Evolutionary conservation across 2,888 invertebrate genomes (phyloP), one percentile per base, ranked within the genome.

Genomic region (Drosophila birchii): DNA sequence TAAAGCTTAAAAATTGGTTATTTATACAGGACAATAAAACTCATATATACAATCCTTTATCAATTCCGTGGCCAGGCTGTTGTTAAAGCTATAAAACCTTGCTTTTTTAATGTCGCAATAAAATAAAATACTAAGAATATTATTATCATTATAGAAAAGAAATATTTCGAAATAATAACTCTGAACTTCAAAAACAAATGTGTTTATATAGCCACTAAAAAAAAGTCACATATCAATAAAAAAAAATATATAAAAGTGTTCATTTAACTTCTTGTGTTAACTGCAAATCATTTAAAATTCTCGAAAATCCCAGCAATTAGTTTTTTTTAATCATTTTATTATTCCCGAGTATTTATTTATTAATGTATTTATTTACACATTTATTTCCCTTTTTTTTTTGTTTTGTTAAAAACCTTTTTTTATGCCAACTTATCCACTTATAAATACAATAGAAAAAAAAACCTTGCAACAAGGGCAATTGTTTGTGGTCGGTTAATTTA

Each of bases 401-500:
- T 29, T 18, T 16, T 8, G 14, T 16, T 6, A 1, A 26, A 38
- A 23, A 14, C 8, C 20, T 1, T 8, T 55, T 68, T 32, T 39
- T 38, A 20, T 47, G n/a, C 18, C 11, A 32, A 43, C 32, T 68
- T 55, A 56, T 38, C 16, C 51, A 36, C 49, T 51, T 49, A 55
- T 41, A 29, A 67, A 55, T 68, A 34, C 49, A 36, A 36, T 45
- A 43, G 4, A 20, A 38, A 38, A 44, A 38, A 44, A 32, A 47
- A n/a, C 9, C 6, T 2, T 9, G 16, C 23, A 68, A 68, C 68
- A 68, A 68, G 34, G 39, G 36, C 55, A 55, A 68, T 67, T 67
- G 54, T 67, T 67, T 67, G 67, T 23, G 68, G 67, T 32, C 36
- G 45, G 55, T 55, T 68, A 55, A 68, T 68, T 68, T 38, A 68